phyloP scores from a whole-genome alignment of 2,888 invertebrate species.

The Perithous albicinctus region DNA sequence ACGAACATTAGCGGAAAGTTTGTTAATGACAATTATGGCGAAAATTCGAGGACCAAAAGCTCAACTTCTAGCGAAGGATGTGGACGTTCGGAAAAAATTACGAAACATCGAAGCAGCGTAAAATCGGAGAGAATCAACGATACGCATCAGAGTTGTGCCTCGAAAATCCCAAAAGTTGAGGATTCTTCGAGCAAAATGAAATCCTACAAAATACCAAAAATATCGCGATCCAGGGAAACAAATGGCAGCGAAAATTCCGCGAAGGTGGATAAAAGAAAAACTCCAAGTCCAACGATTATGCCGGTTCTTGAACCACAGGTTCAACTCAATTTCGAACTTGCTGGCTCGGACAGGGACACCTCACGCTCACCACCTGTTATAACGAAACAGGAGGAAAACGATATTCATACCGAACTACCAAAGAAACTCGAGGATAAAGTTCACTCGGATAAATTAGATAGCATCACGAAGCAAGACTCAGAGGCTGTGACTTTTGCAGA shows the following conservation, averaged over 20 bases:
- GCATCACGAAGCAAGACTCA: constrained; percentile 53
- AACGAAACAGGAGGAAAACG: constrained; percentile 76
- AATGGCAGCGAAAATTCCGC: constrained; percentile 1
- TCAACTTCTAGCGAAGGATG: neutral
- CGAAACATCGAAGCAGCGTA: neutral
- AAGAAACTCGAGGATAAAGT: constrained; percentile 66
- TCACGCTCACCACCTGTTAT: constrained; percentile 82
- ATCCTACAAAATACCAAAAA: constrained; percentile 70
- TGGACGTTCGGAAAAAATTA: neutral
- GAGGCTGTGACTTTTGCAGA: constrained; percentile 78
- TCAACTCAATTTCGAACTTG: constrained; percentile 71
- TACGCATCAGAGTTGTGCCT: neutral
- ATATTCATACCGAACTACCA: constrained; percentile 41
- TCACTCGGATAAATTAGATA: constrained; percentile 52
- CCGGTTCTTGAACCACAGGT: constrained; percentile 79
- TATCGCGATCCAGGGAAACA: constrained; percentile 50
- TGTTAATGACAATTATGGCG: constrained; percentile 10
- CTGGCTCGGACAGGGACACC: constrained; percentile 75
- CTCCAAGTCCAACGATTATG: constrained; percentile 72
- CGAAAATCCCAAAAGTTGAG: neutral
- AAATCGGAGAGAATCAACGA: constrained; percentile 25
- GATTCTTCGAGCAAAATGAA: constrained; percentile 60
- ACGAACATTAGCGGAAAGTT: constrained; percentile 2
- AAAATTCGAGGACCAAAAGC: constrained; percentile 37
- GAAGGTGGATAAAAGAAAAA: constrained; percentile 56